Conservation (phyloP, 2,797 vertebrate genomes). For the Hippocampus kuda region DNA sequence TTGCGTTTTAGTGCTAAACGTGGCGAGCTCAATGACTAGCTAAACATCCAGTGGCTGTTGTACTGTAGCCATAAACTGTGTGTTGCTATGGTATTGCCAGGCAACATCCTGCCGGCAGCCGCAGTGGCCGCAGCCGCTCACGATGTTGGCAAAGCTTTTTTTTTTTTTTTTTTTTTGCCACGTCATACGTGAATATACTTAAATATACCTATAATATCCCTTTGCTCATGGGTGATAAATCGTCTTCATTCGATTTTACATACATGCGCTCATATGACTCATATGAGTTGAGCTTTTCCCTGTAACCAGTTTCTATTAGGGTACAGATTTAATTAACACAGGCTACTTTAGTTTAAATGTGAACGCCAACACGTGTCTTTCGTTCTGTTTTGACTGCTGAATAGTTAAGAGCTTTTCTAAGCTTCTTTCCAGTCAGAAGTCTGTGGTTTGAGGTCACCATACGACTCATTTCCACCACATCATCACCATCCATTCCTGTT, state of each 20-base stretch:
- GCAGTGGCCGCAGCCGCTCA: background rate
- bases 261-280: background rate
- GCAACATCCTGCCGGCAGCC: conserved; percentile 61
- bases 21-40: conserved; percentile 25
- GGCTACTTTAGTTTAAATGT: background rate
- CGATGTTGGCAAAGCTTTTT: background rate
- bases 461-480: conserved; percentile 16
- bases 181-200: conserved; percentile 6
- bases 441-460: conserved; percentile 23
- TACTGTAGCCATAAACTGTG: conserved; percentile 46
- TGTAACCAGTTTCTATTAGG: background rate
- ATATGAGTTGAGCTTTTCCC: background rate
- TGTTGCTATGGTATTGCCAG: conserved; percentile 58
- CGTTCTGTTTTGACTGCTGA: conserved; percentile 3
- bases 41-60: conserved; percentile 24
- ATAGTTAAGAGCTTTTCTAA: conserved; percentile 16
- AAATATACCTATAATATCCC: background rate
- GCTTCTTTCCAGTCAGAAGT: conserved; percentile 27
- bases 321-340: background rate
- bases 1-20: conserved; percentile 18
- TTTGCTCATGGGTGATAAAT: background rate
- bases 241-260: background rate
- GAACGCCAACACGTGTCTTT: background rate
- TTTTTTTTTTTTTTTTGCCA: conserved; percentile 7
- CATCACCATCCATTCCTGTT: conserved; percentile 21